Conservation (phyloP, 2,113 vertebrate species). For the Xerus inauris region DNA sequence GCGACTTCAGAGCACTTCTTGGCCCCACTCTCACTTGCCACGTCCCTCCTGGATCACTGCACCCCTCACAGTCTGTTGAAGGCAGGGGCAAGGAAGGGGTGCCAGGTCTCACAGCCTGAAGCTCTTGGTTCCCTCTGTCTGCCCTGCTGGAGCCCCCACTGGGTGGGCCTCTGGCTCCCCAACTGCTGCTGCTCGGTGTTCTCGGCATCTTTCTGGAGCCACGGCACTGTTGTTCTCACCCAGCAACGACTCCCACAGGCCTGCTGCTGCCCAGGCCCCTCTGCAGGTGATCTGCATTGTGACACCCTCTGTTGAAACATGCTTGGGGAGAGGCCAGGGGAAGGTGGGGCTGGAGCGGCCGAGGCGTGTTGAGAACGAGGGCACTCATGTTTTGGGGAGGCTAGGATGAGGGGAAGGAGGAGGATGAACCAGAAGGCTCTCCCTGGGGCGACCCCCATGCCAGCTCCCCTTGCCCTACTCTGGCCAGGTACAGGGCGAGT, state of each 20-base stretch:
- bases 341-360: rapidly evolving
- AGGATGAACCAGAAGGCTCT: rapidly evolving
- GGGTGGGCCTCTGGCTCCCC: no score
- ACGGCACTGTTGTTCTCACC: no score
- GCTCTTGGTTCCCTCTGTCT: background rate
- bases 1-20: background rate
- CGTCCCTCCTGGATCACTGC: rapidly evolving
- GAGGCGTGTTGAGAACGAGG: rapidly evolving
- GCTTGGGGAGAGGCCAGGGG: background rate
- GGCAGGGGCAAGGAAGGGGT: background rate
- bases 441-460: background rate
- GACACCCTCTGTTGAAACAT: background rate
- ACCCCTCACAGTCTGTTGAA: no score
- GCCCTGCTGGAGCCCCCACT: background rate
- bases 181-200: background rate
- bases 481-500: rapidly evolving
- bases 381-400: rapidly evolving
- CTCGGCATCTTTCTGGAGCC: background rate
- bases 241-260: background rate
- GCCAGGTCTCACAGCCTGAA: rapidly evolving
- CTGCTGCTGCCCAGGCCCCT: background rate
- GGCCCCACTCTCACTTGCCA: background rate
- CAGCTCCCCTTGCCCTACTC: background rate
- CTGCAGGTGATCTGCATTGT: background rate
- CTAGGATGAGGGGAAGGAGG: background rate